Evolutionary conservation across 2,113 vertebrate genomes (phyloP).

Genomic region (Trichechus manatus): DNA sequence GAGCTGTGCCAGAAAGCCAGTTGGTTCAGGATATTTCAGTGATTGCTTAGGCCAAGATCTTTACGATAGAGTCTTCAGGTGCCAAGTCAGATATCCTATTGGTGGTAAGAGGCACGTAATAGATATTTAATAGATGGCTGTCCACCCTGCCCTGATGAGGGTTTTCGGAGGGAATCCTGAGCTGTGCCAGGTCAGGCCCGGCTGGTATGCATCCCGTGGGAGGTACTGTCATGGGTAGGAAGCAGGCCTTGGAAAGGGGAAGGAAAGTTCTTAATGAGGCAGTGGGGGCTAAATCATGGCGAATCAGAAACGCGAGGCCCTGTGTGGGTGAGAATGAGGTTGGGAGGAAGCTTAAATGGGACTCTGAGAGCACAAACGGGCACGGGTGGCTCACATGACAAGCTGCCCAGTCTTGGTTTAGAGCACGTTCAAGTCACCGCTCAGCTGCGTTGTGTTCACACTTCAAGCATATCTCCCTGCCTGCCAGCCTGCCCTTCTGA

Average conservation of each 20-base stretch:
- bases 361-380: neutral
- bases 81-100: constrained; percentile 37
- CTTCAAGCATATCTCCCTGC: neutral
- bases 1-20: neutral
- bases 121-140: constrained; percentile 20
- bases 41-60: neutral
- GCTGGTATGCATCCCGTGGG: neutral
- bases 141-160: neutral
- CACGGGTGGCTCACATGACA: neutral
- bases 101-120: constrained; percentile 36
- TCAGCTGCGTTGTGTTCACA: neutral
- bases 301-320: neutral
- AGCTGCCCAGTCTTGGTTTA: neutral
- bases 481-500: neutral
- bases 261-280: neutral
- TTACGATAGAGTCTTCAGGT: constrained; percentile 32
- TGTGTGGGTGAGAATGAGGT: neutral
- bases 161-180: constrained; percentile 38
- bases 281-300: neutral
- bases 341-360: neutral
- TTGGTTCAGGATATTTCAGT: constrained; percentile 24
- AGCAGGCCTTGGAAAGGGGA: neutral
- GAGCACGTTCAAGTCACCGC: neutral
- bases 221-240: neutral
- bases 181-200: neutral